Conservation (phyloP, 2,797 vertebrate species). For the Sebastes iracundus region DNA sequence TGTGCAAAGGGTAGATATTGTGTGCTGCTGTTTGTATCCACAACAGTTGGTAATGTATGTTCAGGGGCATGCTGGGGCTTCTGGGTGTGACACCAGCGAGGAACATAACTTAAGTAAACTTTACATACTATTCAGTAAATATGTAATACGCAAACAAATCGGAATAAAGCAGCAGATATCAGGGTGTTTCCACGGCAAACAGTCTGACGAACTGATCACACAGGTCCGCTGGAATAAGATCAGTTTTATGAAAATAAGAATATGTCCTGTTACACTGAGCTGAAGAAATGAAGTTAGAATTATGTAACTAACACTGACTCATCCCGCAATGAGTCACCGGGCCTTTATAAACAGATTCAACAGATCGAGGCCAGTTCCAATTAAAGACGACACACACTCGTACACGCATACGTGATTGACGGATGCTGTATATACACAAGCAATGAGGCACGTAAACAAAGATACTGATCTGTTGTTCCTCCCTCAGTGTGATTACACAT, state of each 20-base stretch:
- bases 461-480: not conserved
- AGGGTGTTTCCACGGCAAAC: no score
- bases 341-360: slow-evolving; percentile 29
- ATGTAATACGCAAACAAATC: not conserved
- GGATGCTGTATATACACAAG: not conserved
- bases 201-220: no score
- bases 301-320: slow-evolving; percentile 48
- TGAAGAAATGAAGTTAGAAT: slow-evolving; percentile 24
- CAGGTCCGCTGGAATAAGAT: not conserved
- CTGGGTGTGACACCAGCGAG: not conserved
- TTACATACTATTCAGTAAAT: not conserved
- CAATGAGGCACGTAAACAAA: not conserved
- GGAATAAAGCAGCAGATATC: no score
- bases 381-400: slow-evolving; percentile 19
- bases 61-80: not conserved
- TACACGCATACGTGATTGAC: not conserved
- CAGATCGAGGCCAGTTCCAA: slow-evolving; percentile 20
- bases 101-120: not conserved
- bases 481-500: not conserved
- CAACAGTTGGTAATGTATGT: not conserved
- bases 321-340: slow-evolving; percentile 53
- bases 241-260: not conserved
- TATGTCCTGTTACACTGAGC: not conserved
- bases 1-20: no score
- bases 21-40: not conserved